Base-by-base conservation (phyloP, 2,113 vertebrate species). In the Amazona guildingii region DNA sequence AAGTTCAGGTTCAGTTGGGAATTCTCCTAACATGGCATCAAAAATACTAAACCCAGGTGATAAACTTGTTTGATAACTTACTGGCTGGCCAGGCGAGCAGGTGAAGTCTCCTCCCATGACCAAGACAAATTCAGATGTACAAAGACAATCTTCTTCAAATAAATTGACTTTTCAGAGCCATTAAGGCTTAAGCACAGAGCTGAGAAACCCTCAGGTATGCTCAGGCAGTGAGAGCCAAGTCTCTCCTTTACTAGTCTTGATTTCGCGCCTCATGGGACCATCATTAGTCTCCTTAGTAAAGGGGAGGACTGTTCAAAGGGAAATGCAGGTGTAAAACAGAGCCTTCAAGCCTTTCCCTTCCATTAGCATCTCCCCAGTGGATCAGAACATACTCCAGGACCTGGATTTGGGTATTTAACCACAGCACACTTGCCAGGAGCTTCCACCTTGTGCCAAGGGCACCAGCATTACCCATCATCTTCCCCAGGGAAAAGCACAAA, bases 111-210 rank as follows among this genome's bases (percentile, higher is more conserved):
- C 28, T 67, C n/a, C 17, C 2, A 1, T 0, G 0, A 33, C 14
- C 1, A 0, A 49, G 63, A 70, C 19, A 79, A 66, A 82, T 31
- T 37, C 2, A 1, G 51, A 59, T 0, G 0, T 0, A 17, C 2
- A 6, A 62, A 74, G 52, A 23, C 37, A 19, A 20, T 70, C 74
- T 85, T 21, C 69, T 46, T 44, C 11, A 4, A 57, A 84, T 5
- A 78, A 68, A 17, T 7, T 41, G 16, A 54, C 10, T 78, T 75
- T 39, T 52, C 61, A 52, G 51, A 78, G 66, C 8, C 37, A 2
- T 25, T 9, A 21, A 49, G 43, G 52, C 49, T 17, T 17, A 51
- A 78, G 43, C 8, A 2, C 1, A 0, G 1, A 66, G 33, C 39
- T 76, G 87, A 75, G 54, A 86, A 87, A 6, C 20, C 33, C 86